phyloP scores from a whole-genome alignment of 1,140 invertebrate genomes.

The Hetaerina americana region DNA sequence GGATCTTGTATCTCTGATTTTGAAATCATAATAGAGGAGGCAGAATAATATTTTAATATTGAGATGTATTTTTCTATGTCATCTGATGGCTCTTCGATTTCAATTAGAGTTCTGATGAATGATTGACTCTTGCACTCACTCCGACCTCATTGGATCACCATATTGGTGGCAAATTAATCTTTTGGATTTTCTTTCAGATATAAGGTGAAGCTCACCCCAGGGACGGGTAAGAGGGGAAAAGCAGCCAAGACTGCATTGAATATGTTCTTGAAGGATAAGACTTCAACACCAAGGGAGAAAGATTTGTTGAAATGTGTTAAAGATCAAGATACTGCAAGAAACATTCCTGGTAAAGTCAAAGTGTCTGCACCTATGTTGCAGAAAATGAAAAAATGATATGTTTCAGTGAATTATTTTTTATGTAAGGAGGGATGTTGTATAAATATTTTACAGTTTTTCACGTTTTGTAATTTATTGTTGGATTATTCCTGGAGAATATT shows the following conservation, averaged over 20 bases:
- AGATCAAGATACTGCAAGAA: constrained; percentile 82
- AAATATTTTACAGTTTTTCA: too few species aligned
- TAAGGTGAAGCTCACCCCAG: constrained; percentile 90
- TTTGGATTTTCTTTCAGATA: constrained; percentile 42
- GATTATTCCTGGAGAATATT: too few species aligned
- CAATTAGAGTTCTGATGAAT: constrained; percentile 5
- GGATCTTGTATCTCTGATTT: too few species aligned
- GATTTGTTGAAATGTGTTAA: constrained; percentile 87
- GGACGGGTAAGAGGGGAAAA: constrained; percentile 90
- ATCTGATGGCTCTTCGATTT: constrained; percentile 6
- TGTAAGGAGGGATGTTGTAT: too few species aligned
- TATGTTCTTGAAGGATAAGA: constrained; percentile 78
- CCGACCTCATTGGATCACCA: not conserved
- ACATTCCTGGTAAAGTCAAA: constrained; percentile 98
- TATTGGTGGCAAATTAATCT: too few species aligned
- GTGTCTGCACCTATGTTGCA: constrained; percentile 65
- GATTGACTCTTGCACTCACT: not conserved
- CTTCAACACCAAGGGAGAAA: constrained; percentile 64
- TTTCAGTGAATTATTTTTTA: too few species aligned
- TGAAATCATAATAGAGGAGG: too few species aligned
- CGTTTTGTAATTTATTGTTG: too few species aligned
- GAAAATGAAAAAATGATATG: constrained; percentile 27
- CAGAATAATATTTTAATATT: too few species aligned
- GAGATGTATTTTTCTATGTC: not conserved
- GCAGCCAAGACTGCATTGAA: constrained; percentile 82